A percentile compares a stretch with the other conserved stretches of the same genome.
Evolutionary conservation across 2,888 invertebrate genomes (phyloP).

Genomic region (Andricus curvator): DNA sequence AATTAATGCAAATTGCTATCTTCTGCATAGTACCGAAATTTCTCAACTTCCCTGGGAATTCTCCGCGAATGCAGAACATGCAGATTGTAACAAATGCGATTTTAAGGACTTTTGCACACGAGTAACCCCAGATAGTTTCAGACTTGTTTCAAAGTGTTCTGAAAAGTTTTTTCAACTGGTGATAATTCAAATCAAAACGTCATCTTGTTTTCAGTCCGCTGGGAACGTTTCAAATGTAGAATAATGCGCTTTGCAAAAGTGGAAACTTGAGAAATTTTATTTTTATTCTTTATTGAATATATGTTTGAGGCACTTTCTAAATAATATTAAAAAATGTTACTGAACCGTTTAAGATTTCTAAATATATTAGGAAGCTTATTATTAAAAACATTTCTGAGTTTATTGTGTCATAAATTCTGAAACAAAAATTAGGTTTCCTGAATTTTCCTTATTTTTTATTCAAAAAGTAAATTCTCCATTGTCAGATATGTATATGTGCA

Average conservation of each 20-base stretch:
- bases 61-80: background rate
- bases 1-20: constrained; percentile 37
- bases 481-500: too few relatives aligned
- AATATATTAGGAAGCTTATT: too few relatives aligned
- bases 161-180: constrained; percentile 11
- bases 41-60: constrained; percentile 6
- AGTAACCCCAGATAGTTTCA: constrained; percentile 8
- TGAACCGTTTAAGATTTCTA: too few relatives aligned
- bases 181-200: constrained; percentile 30
- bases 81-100: constrained; percentile 38
- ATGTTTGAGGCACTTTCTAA: too few relatives aligned
- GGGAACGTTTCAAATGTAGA: background rate
- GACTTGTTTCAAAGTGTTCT: constrained; percentile 25
- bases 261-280: background rate
- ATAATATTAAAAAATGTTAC: too few relatives aligned
- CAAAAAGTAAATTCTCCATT: too few relatives aligned
- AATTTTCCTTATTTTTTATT: too few relatives aligned
- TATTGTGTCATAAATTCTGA: too few relatives aligned
- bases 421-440: too few relatives aligned
- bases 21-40: constrained; percentile 22
- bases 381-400: too few relatives aligned
- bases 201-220: constrained; percentile 5
- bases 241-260: background rate
- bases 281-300: too few relatives aligned
- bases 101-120: constrained; percentile 32